phyloP scores from a whole-genome alignment of 2,797 vertebrate species.

The Petrocephalus schoutedeni region DNA sequence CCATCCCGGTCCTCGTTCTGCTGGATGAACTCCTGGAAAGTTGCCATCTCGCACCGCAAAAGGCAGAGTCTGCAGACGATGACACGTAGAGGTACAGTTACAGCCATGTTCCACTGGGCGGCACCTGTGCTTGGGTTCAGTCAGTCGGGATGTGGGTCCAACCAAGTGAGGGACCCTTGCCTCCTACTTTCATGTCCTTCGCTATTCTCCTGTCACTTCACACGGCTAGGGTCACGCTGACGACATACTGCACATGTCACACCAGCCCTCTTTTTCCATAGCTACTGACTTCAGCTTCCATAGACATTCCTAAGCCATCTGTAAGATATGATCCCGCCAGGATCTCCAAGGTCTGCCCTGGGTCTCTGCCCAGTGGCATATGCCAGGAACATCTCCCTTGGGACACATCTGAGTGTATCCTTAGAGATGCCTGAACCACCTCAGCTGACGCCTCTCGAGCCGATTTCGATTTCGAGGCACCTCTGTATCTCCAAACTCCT shows the following conservation, averaged over 20 bases:
- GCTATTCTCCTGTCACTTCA: neutral
- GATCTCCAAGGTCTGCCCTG: neutral
- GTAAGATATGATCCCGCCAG: neutral
- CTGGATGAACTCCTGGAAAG: conserved; percentile 92
- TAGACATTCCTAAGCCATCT: neutral
- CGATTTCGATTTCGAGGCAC: neutral
- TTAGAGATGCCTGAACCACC: neutral
- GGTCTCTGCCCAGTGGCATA: neutral
- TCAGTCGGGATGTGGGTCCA: neutral
- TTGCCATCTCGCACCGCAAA: conserved; percentile 70
- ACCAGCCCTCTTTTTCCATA: neutral
- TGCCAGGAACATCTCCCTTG: neutral
- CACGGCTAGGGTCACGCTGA: neutral
- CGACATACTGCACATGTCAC: neutral
- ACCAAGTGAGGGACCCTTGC: neutral
- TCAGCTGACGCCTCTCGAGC: neutral
- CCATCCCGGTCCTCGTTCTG: conserved; percentile 95
- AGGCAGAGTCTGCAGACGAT: neutral
- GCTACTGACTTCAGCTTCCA: neutral
- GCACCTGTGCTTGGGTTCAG: neutral
- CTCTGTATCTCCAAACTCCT: neutral
- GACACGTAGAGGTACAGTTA: neutral
- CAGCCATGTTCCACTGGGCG: neutral
- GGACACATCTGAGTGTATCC: neutral
- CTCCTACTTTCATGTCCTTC: neutral